Conservation (phyloP, 1,140 invertebrate species). For the Leptopilina clavipes region DNA sequence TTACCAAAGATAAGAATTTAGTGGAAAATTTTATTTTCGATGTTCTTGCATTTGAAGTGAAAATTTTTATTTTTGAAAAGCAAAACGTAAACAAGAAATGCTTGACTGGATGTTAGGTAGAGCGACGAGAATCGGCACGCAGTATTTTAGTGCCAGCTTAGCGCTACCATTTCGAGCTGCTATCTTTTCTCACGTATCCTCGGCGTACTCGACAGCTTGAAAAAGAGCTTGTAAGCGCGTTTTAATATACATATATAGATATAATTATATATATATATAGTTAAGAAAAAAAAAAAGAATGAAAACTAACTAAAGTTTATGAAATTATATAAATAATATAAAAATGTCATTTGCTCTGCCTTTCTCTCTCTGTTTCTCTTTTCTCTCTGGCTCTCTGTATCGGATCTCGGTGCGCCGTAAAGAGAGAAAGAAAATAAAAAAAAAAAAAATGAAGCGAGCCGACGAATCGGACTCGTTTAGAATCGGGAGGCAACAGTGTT, state of each 20-base stretch:
- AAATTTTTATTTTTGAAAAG: no score
- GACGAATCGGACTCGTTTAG: conserved; percentile 57
- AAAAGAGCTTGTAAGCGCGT: conserved; percentile 32
- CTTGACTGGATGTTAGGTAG: conserved; percentile 18
- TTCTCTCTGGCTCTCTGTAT: conserved; percentile 38
- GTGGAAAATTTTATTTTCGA: no score
- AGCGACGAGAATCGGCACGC: conserved; percentile 24
- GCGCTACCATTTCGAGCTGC: conserved; percentile 15
- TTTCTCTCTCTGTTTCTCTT: conserved; percentile 49
- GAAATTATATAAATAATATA: conserved; percentile 31
- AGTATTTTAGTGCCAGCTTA: conserved; percentile 12
- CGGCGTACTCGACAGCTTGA: conserved; percentile 39
- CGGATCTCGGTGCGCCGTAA: conserved; percentile 40
- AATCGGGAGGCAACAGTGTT: conserved; percentile 69
- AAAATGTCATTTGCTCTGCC: conserved; percentile 56
- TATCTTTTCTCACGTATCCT: conserved; percentile 21
- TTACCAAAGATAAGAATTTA: no score
- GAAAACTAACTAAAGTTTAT: no score
- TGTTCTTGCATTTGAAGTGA: no score
- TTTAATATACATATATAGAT: no score
- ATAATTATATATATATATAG: not conserved
- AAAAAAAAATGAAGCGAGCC: conserved; percentile 45
- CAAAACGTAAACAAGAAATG: no score
- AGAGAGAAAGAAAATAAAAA: not conserved
- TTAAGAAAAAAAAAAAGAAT: conserved; percentile 38